Evolutionary conservation across 1,140 invertebrate species (phyloP).

Genomic region (Anastrepha obliqua): DNA sequence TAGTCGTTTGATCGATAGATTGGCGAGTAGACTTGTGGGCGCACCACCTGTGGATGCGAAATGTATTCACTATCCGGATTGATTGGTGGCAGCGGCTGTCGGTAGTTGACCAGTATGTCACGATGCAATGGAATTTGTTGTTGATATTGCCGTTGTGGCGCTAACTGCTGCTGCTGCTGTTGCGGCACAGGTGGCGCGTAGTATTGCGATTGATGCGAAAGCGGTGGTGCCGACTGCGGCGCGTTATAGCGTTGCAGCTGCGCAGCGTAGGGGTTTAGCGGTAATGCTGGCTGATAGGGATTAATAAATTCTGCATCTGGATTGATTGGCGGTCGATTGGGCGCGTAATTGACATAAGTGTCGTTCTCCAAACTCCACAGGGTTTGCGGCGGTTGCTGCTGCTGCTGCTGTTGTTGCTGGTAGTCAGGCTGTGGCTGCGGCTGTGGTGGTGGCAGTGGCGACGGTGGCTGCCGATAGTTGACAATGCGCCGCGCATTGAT

Average conservation of each 20-base stretch:
- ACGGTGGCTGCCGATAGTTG: conserved; percentile 53
- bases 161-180: conserved; percentile 59
- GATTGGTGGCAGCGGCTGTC: conserved; percentile 75
- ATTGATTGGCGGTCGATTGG: conserved; percentile 78
- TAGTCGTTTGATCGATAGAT: conserved; percentile 46
- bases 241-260: conserved; percentile 55
- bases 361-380: conserved; percentile 77
- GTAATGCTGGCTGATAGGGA: conserved; percentile 59
- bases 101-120: conserved; percentile 77
- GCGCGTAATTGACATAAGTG: conserved; percentile 80
- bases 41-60: conserved; percentile 56
- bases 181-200: conserved; percentile 60
- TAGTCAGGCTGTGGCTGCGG: conserved; percentile 56
- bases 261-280: conserved; percentile 56
- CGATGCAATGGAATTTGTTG: conserved; percentile 66
- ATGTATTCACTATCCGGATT: conserved; percentile 77
- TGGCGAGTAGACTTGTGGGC: conserved; percentile 51
- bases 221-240: conserved; percentile 56
- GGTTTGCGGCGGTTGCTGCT: conserved; percentile 65
- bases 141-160: conserved; percentile 60
- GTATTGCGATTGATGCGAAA: conserved; percentile 70
- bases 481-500: conserved; percentile 60
- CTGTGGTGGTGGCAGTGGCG: not conserved
- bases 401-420: conserved; percentile 48
- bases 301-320: conserved; percentile 81